Percentiles rank a stretch among this genome's conserved stretches.
These are phyloP conservation scores for Caenorhabditis doughertyi DNA, from an alignment of 2,888 invertebrate species.

Conservation along the genomic window DNA sequence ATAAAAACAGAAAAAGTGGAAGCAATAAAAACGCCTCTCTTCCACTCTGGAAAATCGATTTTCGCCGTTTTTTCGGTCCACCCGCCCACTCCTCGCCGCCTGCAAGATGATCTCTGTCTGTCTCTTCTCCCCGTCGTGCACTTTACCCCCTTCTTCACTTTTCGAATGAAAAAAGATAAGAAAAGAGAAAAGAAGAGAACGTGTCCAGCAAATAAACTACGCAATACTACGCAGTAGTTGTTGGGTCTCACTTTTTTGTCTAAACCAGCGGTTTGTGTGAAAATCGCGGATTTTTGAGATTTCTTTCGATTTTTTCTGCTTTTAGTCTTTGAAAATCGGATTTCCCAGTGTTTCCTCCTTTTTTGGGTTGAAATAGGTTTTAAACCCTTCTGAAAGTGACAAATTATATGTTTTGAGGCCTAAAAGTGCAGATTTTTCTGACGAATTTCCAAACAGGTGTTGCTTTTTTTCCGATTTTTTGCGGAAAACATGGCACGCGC, in stretches of 20 bases:
- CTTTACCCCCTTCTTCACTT: background rate
- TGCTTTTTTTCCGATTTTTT: too few species aligned
- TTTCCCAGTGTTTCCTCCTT: too few species aligned
- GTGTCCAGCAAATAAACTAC: background rate
- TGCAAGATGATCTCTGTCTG: background rate
- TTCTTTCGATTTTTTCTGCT: too few species aligned
- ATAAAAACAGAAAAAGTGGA: background rate
- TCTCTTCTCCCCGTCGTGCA: background rate
- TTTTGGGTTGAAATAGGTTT: too few species aligned
- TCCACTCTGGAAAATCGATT: background rate
- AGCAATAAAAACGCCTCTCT: background rate
- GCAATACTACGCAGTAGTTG: background rate
- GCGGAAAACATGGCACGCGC: too few species aligned
- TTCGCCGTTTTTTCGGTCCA: background rate
- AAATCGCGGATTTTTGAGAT: background rate
- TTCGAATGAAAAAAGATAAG: background rate
- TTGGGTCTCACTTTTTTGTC: too few species aligned
- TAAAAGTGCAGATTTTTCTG: too few species aligned
- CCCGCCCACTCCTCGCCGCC: background rate
- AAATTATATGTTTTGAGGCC: too few species aligned
- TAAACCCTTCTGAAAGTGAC: too few species aligned
- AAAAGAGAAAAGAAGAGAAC: background rate
- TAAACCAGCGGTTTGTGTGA: too few species aligned
- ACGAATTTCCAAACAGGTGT: too few species aligned
- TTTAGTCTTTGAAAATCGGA: too few species aligned